Conservation (phyloP, 2,113 vertebrate species). For the Zootoca vivipara region DNA sequence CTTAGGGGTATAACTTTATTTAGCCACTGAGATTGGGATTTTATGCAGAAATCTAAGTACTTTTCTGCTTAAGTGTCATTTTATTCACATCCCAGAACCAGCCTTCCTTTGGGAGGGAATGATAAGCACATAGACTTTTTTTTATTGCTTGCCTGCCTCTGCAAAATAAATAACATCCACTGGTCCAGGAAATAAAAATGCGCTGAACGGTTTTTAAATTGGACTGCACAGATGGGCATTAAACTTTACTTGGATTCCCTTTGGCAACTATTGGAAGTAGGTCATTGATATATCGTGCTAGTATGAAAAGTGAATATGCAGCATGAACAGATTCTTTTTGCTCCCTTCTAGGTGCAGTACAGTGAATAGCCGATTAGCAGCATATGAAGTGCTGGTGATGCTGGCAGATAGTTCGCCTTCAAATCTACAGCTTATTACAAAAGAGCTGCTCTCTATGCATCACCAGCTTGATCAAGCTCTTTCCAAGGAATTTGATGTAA, state of each 20-base stretch:
- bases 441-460: conserved; percentile 95
- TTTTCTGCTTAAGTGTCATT: not conserved
- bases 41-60: not conserved
- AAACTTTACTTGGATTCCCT: conserved; percentile 19
- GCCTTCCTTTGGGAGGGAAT: not conserved
- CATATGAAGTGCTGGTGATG: conserved; percentile 98
- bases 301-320: conserved; percentile 41
- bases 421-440: conserved; percentile 93
- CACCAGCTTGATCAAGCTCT: conserved; percentile 96
- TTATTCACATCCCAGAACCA: not conserved
- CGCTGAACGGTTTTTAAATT: conserved; percentile 15
- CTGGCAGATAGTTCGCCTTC: conserved; percentile 94
- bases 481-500: conserved; percentile 97
- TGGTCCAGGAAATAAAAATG: not conserved
- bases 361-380: conserved; percentile 92
- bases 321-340: conserved; percentile 23
- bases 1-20: not conserved
- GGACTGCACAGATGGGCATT: not conserved
- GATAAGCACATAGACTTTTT: not conserved
- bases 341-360: conserved; percentile 89
- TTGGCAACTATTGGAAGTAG: conserved; percentile 15
- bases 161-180: not conserved
- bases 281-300: conserved; percentile 32
- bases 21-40: not conserved
- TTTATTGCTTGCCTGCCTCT: not conserved